Conservation (phyloP, 2,113 vertebrate species). For the Megatriorchis doriae region DNA sequence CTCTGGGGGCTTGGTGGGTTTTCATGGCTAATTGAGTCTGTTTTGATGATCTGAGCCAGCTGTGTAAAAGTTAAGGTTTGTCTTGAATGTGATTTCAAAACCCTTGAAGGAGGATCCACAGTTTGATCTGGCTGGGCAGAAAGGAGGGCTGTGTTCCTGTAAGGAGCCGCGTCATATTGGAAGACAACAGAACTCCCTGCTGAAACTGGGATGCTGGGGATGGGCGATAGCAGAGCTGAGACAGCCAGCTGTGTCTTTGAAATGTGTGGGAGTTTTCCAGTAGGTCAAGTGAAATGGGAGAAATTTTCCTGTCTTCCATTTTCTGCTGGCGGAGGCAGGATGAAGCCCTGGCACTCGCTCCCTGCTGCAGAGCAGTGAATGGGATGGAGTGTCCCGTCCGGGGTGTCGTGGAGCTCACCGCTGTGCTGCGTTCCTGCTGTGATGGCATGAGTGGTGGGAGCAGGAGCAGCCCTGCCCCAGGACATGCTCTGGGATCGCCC, state of each 20-base stretch:
- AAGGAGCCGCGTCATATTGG: background rate
- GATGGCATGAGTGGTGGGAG: background rate
- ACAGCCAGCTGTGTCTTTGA: background rate
- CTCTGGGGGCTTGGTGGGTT: background rate
- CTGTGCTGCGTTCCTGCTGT: accelerated
- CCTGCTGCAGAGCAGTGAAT: background rate
- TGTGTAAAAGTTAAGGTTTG: background rate
- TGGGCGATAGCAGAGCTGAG: background rate
- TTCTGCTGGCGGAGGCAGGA: background rate
- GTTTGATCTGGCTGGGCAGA: background rate
- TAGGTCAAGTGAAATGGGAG: background rate
- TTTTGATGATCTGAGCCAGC: background rate
- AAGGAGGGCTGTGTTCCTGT: background rate
- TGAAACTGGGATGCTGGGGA: background rate
- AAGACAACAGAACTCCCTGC: background rate
- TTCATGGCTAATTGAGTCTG: background rate
- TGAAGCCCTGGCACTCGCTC: background rate
- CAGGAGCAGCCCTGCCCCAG: background rate
- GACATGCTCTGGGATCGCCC: background rate
- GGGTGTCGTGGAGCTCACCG: accelerated
- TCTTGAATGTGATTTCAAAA: background rate
- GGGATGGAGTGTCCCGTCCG: background rate
- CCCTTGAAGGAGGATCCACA: background rate
- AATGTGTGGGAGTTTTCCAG: background rate
- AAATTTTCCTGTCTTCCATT: background rate